These are phyloP conservation scores for Falcunculus frontatus DNA, from an alignment of 2,113 vertebrate species.

Conservation along the genomic window DNA sequence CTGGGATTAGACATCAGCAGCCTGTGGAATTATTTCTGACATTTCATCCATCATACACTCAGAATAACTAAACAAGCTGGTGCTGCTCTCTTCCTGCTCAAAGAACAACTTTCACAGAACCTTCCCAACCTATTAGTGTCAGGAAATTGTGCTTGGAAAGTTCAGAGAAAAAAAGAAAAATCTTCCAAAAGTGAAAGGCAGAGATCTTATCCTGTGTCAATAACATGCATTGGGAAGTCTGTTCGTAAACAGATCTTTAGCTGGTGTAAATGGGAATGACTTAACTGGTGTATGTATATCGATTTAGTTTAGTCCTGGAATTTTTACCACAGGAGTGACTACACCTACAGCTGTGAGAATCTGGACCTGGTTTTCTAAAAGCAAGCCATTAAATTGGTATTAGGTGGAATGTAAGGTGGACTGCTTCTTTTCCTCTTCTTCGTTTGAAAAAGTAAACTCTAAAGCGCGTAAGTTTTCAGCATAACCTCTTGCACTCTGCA, in stretches of 20 bases:
- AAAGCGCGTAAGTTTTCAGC: background rate
- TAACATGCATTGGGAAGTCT: background rate
- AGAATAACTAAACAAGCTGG: slow-evolving; percentile 38
- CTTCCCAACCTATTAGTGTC: slow-evolving; percentile 18
- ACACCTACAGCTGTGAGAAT: background rate
- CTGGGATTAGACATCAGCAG: slow-evolving; percentile 19
- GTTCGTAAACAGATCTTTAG: background rate
- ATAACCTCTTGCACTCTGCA: background rate
- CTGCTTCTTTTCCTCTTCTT: background rate
- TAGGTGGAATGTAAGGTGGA: background rate
- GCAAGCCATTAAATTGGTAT: background rate
- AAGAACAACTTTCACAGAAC: slow-evolving; percentile 35
- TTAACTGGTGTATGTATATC: background rate
- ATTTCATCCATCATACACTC: slow-evolving; percentile 46
- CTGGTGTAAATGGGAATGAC: background rate
- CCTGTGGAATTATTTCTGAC: slow-evolving; percentile 43
- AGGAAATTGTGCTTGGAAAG: slow-evolving; percentile 17
- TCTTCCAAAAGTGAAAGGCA: background rate
- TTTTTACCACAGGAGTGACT: background rate
- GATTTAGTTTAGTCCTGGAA: background rate
- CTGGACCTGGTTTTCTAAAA: background rate
- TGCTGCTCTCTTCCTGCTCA: slow-evolving; percentile 5
- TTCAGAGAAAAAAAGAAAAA: background rate
- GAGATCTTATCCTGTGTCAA: background rate
- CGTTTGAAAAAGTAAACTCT: background rate